These are phyloP conservation scores for Drosophila niveifrons DNA, from an alignment of 2,888 invertebrate species.

Conservation along the genomic window DNA sequence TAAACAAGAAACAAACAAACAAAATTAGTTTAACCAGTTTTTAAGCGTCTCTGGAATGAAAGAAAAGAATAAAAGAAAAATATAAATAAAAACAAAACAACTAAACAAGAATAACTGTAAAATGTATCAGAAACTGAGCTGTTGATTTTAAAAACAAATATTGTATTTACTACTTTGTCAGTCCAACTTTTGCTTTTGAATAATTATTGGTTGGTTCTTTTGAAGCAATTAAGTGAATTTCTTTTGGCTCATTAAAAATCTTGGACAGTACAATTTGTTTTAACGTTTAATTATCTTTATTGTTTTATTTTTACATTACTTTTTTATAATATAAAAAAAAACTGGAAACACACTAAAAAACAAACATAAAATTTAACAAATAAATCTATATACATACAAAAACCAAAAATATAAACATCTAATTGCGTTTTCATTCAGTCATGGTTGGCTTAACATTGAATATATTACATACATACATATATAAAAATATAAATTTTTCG, in stretches of 20 bases:
- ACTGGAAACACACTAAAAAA: constrained; percentile 65
- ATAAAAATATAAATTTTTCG: not conserved
- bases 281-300: constrained; percentile 64
- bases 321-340: constrained; percentile 27
- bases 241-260: constrained; percentile 54
- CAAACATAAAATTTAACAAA: constrained; percentile 60
- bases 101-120: constrained; percentile 15
- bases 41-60: constrained; percentile 56
- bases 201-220: constrained; percentile 14
- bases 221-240: constrained; percentile 17
- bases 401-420: not conserved
- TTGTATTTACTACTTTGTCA: constrained; percentile 17
- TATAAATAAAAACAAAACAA: constrained; percentile 19
- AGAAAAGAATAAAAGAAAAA: constrained; percentile 28
- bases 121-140: constrained; percentile 18
- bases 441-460: not conserved
- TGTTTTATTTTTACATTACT: constrained; percentile 64
- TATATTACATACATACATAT: no score
- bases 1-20: constrained; percentile 27
- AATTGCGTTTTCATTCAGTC: not conserved
- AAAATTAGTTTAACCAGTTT: constrained; percentile 66
- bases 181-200: constrained; percentile 20
- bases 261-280: constrained; percentile 74
- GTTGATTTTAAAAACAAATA: constrained; percentile 39
- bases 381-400: constrained; percentile 65